phyloP scores from a whole-genome alignment of 1,140 invertebrate species.

The Zaprionus ghesquierei region DNA sequence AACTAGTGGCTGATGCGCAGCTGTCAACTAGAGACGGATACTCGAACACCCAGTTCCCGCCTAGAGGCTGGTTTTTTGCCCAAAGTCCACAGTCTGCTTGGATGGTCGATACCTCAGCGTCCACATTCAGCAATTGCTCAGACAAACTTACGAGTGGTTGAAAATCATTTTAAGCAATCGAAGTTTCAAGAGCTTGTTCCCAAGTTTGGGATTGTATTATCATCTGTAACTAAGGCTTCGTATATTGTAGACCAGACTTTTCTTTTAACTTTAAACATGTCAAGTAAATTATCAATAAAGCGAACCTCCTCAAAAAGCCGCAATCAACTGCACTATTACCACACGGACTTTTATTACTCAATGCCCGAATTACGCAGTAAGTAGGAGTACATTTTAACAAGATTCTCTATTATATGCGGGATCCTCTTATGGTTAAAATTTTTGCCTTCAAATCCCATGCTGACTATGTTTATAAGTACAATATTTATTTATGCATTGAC shows the following conservation, averaged over 20 bases:
- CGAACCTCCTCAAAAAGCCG: conserved; percentile 49
- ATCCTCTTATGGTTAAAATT: too few relatives aligned
- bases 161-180: conserved; percentile 36
- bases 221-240: too few relatives aligned
- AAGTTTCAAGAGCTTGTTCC: too few relatives aligned
- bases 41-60: too few relatives aligned
- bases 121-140: conserved; percentile 31
- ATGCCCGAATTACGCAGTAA: conserved; percentile 76
- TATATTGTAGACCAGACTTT: too few relatives aligned
- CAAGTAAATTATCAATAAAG: conserved; percentile 38
- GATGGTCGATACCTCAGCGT: conserved; percentile 39
- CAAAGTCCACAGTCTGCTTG: conserved; percentile 8
- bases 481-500: too few relatives aligned
- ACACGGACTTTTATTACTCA: conserved; percentile 77
- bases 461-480: too few relatives aligned
- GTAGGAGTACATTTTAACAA: conserved; percentile 2
- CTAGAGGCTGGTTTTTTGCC: background rate
- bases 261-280: background rate
- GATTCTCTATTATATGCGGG: background rate
- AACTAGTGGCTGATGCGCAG: background rate
- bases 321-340: conserved; percentile 71
- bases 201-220: too few relatives aligned
- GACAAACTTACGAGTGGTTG: conserved; percentile 9
- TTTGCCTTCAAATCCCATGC: too few relatives aligned
- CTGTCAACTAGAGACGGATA: too few relatives aligned